Base-by-base conservation (phyloP, 1,140 invertebrate species). In the Phthorimaea operculella region DNA sequence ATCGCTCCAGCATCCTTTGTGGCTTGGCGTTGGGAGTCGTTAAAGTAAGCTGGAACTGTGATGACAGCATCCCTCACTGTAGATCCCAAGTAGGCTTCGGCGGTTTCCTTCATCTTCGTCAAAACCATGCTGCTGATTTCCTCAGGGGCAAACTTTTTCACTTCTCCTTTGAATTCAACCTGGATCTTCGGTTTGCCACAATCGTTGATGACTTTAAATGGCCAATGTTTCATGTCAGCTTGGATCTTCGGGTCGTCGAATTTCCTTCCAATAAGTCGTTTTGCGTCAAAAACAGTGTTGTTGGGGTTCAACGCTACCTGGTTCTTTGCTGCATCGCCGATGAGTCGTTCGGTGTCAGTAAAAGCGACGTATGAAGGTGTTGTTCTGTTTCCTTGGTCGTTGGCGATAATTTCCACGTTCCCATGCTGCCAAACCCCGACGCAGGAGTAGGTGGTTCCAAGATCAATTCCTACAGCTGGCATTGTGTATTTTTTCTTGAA, bases 341-440 rank as follows among this genome's bases (percentile, higher is more conserved):
- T 91, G n/a, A 93, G 79, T 11, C 91, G 74, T 74, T 94, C 93
- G 0, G 89, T 91, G 58, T 94, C 92, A 2, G 90, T 93, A 78
- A 95, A 91, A 3, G 93, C 94, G 42, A 97, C 94, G 84, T 95
- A 96, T 56, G 91, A 92, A 1, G 94, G 94, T 18, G 94, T 96
- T 33, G 94, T 96, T 42, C 94, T 81, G 82, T 96, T 96, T 10
- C 95, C 95, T 86, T 95, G 94, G 72, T 96, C 94, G 72, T 96
- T 97, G 69, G 94, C 94, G 64, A 96, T 95, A 66, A 96, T 95
- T 88, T 97, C 95, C 33, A 98, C 95, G 84, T 96, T 96, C 75
- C 95, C 92, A 79, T 93, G 91, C 78, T 74, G 96, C 94, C n/a
- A 96, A 93, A 93, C 6, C 92, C 93, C 36, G 92, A 94, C 93